Base-by-base conservation (phyloP, 1,140 invertebrate species). In the Zaprionus ornatus region DNA sequence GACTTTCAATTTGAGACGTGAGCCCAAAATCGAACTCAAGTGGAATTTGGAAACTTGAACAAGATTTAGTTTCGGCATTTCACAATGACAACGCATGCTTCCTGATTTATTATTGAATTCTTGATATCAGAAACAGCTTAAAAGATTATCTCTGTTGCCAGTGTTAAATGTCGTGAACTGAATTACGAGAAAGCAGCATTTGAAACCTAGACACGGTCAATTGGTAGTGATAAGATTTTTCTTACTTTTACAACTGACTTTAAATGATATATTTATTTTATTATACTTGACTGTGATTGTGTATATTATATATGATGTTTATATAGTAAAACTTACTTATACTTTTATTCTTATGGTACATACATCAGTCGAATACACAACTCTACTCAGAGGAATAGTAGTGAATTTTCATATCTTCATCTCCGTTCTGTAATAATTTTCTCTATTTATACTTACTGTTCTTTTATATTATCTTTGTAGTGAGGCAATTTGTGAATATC, bases 71-170 rank as follows among this genome's bases (percentile, higher is more conserved):
- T 40, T 40, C 9, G 9, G 4, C 15, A 13, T 19, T 13, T n/a
- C 45, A 13, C 45, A 5, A 21, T 50, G 19, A 50, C 45, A 50
- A 13, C 17, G 45, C 45, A 50, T 50, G 12, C 21, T 50, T 50
- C 45, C 45, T 50, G 45, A 50, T 50, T 50, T 50, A 50, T 50
- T 50, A 50, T 50, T 50, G 45, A 50, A 50, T 50, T 50, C 45
- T 7, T 50, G 45, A 1, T 50, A 50, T 50, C 45, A 50, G 19
- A 50, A 50, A 13, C 19, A 50, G 19, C 45, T 50, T 50, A 50
- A 23, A 10, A 21, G 45, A 23, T 50, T 50, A 45, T 45, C n/a
- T n/a, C 1, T 50, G 45, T 50, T 10, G 19, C 3, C 10, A 17
- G 45, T 23, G 45, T 50, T 50, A 23, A 50, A 50, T 50, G 19